Percentiles rank a stretch among this genome's conserved stretches.
Evolutionary conservation across 1,140 invertebrate species (phyloP).

Genomic region (Branchinecta lynchi): DNA sequence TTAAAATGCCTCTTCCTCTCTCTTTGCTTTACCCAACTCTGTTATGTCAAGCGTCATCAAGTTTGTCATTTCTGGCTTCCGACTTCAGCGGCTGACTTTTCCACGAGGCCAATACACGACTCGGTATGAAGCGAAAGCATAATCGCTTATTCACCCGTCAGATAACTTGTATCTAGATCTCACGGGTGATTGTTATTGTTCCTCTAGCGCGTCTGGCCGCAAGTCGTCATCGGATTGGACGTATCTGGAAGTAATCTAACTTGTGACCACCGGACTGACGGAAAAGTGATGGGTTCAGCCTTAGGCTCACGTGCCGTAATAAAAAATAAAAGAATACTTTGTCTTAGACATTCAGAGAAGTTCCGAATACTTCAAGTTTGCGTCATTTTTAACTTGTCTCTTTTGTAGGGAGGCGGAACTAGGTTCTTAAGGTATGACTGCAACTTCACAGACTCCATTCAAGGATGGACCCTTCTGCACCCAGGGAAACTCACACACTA

Average conservation of each 20-base stretch:
- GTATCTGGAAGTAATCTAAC: not conserved
- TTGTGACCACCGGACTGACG: not conserved
- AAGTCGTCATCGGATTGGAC: not conserved
- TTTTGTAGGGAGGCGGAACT: conserved; percentile 39
- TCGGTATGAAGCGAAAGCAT: too few species aligned
- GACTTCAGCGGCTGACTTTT: too few species aligned
- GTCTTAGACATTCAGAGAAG: not conserved
- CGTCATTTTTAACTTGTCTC: not conserved
- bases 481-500: conserved; percentile 45
- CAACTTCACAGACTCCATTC: conserved; percentile 32
- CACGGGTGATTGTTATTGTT: too few species aligned
- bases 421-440: conserved; percentile 44
- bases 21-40: too few species aligned
- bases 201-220: too few species aligned
- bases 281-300: not conserved
- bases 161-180: too few species aligned
- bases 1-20: too few species aligned
- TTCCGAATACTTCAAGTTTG: not conserved
- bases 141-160: too few species aligned
- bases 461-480: conserved; percentile 43
- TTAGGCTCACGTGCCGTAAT: not conserved
- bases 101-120: too few species aligned
- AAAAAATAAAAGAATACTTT: not conserved
- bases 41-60: too few species aligned
- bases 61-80: too few species aligned